Percentiles rank a stretch among this genome's conserved stretches.
Conservation (phyloP, 2,113 vertebrate genomes). For the Etheostoma cragini region DNA sequence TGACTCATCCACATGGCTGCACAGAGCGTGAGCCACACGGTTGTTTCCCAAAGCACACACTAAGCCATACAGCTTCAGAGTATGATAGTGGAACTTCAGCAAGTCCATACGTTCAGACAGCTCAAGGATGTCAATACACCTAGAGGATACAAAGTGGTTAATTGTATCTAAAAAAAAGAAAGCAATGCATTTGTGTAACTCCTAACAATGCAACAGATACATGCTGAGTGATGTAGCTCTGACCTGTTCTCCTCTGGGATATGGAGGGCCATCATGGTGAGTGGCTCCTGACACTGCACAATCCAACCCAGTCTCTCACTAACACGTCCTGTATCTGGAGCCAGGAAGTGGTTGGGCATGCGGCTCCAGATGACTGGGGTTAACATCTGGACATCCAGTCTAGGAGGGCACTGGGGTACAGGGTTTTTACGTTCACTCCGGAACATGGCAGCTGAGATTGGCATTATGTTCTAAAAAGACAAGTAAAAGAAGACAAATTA, state of each 20-base stretch:
- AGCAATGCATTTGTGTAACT: not conserved
- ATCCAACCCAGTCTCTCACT: slow-evolving; percentile 92
- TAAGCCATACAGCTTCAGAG: slow-evolving; percentile 90
- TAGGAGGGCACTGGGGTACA: slow-evolving; percentile 91
- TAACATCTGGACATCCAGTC: slow-evolving; percentile 90
- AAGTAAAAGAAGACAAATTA: not conserved
- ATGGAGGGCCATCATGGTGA: slow-evolving; percentile 96
- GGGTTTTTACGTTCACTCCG: slow-evolving; percentile 92
- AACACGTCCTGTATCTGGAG: slow-evolving; percentile 82
- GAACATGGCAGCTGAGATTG: slow-evolving; percentile 95
- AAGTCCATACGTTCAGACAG: slow-evolving; percentile 89
- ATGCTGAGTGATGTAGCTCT: not conserved
- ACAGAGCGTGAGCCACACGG: slow-evolving; percentile 93
- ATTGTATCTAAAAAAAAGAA: not conserved
- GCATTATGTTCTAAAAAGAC: slow-evolving; percentile 92
- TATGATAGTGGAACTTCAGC: slow-evolving; percentile 93
- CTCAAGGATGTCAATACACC: slow-evolving; percentile 95
- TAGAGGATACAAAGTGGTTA: slow-evolving; percentile 51
- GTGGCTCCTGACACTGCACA: slow-evolving; percentile 88
- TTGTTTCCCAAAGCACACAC: slow-evolving; percentile 96
- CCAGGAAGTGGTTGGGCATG: slow-evolving; percentile 91
- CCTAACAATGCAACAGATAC: not conserved
- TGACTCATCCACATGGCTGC: slow-evolving; percentile 93
- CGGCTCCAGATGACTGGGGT: slow-evolving; percentile 95
- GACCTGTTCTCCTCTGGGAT: slow-evolving; percentile 96